A percentile compares a stretch with the other conserved stretches of the same genome.
These are phyloP conservation scores for Peromyscus nudipes DNA, from an alignment of 2,797 vertebrate genomes.

Conservation along the genomic window DNA sequence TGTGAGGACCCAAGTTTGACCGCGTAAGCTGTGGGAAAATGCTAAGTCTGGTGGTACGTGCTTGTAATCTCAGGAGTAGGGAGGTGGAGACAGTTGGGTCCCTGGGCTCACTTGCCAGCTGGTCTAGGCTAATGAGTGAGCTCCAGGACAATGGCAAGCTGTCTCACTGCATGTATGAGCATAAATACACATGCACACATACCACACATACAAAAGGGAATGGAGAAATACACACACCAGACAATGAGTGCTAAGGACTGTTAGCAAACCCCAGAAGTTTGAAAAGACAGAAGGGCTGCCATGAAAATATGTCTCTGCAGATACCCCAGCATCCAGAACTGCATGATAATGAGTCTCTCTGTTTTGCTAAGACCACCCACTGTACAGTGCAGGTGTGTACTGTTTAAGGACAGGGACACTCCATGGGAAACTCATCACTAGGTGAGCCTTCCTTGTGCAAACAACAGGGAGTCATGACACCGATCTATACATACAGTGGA, in stretches of 20 bases:
- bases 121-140: background rate
- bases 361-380: background rate
- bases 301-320: background rate
- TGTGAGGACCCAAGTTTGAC: background rate
- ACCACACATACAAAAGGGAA: background rate
- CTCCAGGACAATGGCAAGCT: background rate
- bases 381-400: background rate
- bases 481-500: background rate
- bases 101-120: background rate
- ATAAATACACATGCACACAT: background rate
- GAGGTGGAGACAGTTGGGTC: background rate
- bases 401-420: background rate
- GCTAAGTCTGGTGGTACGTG: background rate
- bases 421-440: background rate
- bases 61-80: background rate
- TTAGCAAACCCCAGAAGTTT: background rate
- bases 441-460: background rate
- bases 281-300: background rate
- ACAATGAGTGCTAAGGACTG: fast-evolving
- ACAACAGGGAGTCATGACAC: too few relatives aligned
- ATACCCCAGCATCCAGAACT: background rate
- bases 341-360: background rate
- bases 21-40: too few relatives aligned
- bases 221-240: fast-evolving
- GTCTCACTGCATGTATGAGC: background rate